Evolutionary conservation across 2,113 vertebrate genomes (phyloP), one percentile per base, ranked within the genome.

Genomic region (Oreochromis spilurus): DNA sequence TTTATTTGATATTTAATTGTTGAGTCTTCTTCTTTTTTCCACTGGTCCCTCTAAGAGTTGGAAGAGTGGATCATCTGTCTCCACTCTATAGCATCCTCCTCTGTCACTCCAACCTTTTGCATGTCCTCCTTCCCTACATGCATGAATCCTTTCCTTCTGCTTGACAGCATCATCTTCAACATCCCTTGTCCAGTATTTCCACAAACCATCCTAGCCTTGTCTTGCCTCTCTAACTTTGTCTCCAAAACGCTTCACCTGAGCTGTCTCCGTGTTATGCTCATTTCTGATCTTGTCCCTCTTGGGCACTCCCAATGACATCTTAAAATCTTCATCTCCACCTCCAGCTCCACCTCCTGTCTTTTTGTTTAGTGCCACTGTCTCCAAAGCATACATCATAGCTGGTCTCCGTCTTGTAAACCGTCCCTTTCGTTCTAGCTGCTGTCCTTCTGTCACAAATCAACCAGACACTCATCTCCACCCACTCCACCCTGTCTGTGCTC

Each of bases 1-100:
- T 75, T 48, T 72, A 72, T 26, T 16, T 72, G 67, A 72, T 72
- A 48, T 0, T 72, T 48, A 48, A 75, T 17, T 12, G 29, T 75
- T 43, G 0, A 2, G 1, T 19, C 0, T 48, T 75, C 10, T 29
- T 29, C 67, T 19, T 48, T 29, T 48, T 50, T 48, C 8, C 21
- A 10, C 24, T 29, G 24, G 40, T 48, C 40, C 2, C 40, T 48
- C 29, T 48, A 75, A 5, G 40, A 26, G 6, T 75, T 17, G 14
- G 1, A 6, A 29, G 40, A 75, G 1, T 75, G 14, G 67, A 75
- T 75, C 40, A 48, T 75, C 24, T 19, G 7, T 24, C 14, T 75
- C 43, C 24, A 24, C 24, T 3, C 24, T 24, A 24, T 12, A 19
- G 70, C 6, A 1, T 31, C 43, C 43, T 75, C 3, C 0, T 75